A percentile compares a stretch with the other conserved stretches of the same genome.
phyloP scores from a whole-genome alignment of 2,888 invertebrate species.

The Melanostoma scalare region DNA sequence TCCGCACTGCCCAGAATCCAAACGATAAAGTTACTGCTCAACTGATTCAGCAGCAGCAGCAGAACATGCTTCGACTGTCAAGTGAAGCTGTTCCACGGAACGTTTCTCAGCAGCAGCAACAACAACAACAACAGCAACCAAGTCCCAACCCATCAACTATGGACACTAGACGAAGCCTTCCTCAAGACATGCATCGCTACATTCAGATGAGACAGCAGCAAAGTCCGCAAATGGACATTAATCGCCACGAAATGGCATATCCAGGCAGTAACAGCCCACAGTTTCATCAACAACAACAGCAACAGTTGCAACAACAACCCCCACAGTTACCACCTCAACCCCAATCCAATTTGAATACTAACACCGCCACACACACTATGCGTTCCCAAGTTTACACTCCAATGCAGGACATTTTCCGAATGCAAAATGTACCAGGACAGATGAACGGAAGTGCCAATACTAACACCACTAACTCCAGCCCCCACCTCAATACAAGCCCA shows the following conservation, averaged over 20 bases:
- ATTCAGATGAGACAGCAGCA: constrained; percentile 77
- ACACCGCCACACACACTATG: constrained; percentile 69
- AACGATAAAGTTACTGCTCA: constrained; percentile 82
- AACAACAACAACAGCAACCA: constrained; percentile 66
- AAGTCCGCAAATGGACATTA: constrained; percentile 76
- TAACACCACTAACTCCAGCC: constrained; percentile 79
- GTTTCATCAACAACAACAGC: constrained; percentile 75
- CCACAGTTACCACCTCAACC: constrained; percentile 76
- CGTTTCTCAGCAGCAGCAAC: constrained; percentile 74
- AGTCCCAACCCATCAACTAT: constrained; percentile 63
- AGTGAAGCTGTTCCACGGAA: constrained; percentile 80
- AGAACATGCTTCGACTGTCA: constrained; percentile 83
- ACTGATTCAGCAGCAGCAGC: constrained; percentile 83
- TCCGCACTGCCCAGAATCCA: constrained; percentile 90
- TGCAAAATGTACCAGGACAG: constrained; percentile 77
- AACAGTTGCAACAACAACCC: constrained; percentile 74
- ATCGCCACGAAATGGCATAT: constrained; percentile 73
- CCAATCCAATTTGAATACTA: constrained; percentile 59
- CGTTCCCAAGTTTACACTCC: constrained; percentile 78
- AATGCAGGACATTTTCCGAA: constrained; percentile 78
- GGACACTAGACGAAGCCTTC: constrained; percentile 70
- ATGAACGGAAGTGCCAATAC: constrained; percentile 75
- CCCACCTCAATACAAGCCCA: constrained; percentile 80
- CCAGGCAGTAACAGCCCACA: constrained; percentile 62
- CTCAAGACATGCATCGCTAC: constrained; percentile 80